phyloP scores from a whole-genome alignment of 2,797 vertebrate genomes.

The Microhierax caerulescens region DNA sequence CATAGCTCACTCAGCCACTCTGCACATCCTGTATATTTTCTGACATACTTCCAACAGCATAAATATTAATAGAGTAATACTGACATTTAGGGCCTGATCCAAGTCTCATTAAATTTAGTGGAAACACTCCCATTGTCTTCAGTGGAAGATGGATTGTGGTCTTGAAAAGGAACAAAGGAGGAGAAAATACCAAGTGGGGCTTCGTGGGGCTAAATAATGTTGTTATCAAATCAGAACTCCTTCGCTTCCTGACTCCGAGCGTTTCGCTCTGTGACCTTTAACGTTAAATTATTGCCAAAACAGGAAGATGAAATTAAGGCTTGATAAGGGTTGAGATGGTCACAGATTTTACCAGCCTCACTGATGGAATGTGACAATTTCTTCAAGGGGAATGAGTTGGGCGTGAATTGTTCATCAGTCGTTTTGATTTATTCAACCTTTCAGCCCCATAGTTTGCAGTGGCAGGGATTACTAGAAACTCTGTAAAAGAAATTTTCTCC shows the following conservation, averaged over 20 bases:
- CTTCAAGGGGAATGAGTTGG: slow-evolving; percentile 50
- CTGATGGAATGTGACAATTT: slow-evolving; percentile 62
- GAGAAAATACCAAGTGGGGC: slow-evolving; percentile 55
- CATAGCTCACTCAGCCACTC: slow-evolving; percentile 51
- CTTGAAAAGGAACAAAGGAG: slow-evolving; percentile 61
- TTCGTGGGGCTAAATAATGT: slow-evolving; percentile 51
- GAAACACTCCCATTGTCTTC: slow-evolving; percentile 69
- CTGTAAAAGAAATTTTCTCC: slow-evolving; percentile 23
- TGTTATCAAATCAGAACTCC: slow-evolving; percentile 64
- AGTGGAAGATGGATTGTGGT: slow-evolving; percentile 62
- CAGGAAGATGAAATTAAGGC: slow-evolving; percentile 64
- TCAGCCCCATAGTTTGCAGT: background rate
- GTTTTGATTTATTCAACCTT: slow-evolving; percentile 54
- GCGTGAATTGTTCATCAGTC: slow-evolving; percentile 45
- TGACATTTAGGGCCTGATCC: slow-evolving; percentile 66
- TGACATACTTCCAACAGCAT: slow-evolving; percentile 63
- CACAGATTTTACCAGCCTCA: slow-evolving; percentile 48
- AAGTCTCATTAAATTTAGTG: slow-evolving; percentile 68
- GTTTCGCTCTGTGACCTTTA: slow-evolving; percentile 64
- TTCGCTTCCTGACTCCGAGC: slow-evolving; percentile 50
- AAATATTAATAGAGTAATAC: slow-evolving; percentile 71
- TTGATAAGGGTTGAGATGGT: slow-evolving; percentile 57
- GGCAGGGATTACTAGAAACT: slow-evolving; percentile 48
- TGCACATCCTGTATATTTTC: slow-evolving; percentile 66
- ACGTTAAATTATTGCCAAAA: slow-evolving; percentile 69